Conservation (phyloP, 2,797 vertebrate genomes). For the Danio kyathit region DNA sequence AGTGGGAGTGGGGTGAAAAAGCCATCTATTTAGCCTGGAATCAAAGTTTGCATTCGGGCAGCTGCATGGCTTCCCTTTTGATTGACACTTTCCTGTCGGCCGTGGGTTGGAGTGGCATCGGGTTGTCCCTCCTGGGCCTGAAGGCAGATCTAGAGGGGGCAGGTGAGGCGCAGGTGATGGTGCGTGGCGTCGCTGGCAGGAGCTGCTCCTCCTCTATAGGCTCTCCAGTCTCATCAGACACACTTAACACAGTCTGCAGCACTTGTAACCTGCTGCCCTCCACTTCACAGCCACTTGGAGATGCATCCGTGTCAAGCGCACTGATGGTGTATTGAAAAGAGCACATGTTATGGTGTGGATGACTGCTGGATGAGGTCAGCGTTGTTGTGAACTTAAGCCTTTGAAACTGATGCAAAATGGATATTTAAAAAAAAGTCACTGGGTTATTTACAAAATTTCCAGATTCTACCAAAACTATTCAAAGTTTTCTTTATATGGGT, state of each 20-base stretch:
- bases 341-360: slow-evolving; percentile 25
- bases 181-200: slow-evolving; percentile 76
- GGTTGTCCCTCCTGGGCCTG: slow-evolving; percentile 66
- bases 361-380: background rate
- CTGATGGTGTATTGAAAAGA: slow-evolving; percentile 33
- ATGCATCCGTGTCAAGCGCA: slow-evolving; percentile 53
- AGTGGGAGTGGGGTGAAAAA: slow-evolving; percentile 60
- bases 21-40: slow-evolving; percentile 59
- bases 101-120: slow-evolving; percentile 70
- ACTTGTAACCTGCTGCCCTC: slow-evolving; percentile 68
- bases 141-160: slow-evolving; percentile 61
- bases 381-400: background rate
- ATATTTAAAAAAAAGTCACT: background rate
- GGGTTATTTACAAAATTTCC: background rate
- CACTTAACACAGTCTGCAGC: slow-evolving; percentile 80
- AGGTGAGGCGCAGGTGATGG: slow-evolving; percentile 76
- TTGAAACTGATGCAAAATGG: background rate
- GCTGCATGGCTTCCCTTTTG: slow-evolving; percentile 75
- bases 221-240: slow-evolving; percentile 78
- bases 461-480: background rate
- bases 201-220: slow-evolving; percentile 64
- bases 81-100: slow-evolving; percentile 84
- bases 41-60: slow-evolving; percentile 63
- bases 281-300: slow-evolving; percentile 68
- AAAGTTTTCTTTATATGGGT: no score